Evolutionary conservation across 2,113 vertebrate genomes (phyloP), one percentile per base, ranked within the genome.

Genomic region (Tonatia bakeri): DNA sequence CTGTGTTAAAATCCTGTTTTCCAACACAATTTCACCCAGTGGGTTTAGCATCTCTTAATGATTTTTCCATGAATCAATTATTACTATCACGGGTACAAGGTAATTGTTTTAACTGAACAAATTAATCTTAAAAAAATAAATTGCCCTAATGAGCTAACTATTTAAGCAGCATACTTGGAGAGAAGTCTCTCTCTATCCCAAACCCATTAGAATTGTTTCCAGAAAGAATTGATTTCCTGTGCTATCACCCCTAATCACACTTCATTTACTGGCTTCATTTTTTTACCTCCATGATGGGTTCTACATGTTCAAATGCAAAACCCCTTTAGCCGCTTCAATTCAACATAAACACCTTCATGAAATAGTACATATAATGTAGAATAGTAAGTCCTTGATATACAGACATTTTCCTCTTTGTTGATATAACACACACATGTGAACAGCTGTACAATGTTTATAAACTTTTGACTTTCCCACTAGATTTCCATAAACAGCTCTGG

Each of bases 391-490:
- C 54, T 79, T 65, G 73, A 86, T 73, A 26, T 82, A 72, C 2
- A 96, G 79, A 13, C 2, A 6, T 73, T 54, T 59, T 79, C 70
- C 26, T 92, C 15, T 82, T 87, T 69, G 47, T 17, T 72, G 82
- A 22, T 17, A 36, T 64, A 73, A 77, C 11, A 77, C 22, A 65
- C 33, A 24, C 22, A 31, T 15, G 76, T 65, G 24, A 72, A 56
- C 82, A 94, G 90, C 56, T 92, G 76, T 61, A 77, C 54, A 28
- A 47, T n/a, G 38, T 87, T 95, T 93, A 90, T 81, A 87, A 93
- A 77, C 33, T 40, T 77, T 91, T 84, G 76, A 61, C 40, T 90
- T 96, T 94, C 77, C 84, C 43, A 82, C 43, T 65, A 73, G 59
- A n/a, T 90, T 88, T 88, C 40, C 59, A 81, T 88, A 94, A 85